These are phyloP conservation scores for Sebastes jordani DNA, from an alignment of 2,797 vertebrate species.

Conservation along the genomic window DNA sequence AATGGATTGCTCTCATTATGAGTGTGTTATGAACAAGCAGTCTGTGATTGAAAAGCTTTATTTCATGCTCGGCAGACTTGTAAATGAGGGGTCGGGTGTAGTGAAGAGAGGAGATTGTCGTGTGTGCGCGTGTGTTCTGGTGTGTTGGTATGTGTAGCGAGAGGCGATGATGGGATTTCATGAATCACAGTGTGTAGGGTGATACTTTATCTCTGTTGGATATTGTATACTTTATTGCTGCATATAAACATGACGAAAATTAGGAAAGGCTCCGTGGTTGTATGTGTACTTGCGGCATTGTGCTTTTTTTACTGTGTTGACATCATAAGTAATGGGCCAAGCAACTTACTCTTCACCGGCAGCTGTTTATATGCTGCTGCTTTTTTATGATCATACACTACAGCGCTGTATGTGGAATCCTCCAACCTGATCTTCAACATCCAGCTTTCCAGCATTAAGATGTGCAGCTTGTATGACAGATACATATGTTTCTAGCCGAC, in stretches of 20 bases:
- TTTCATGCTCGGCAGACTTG: conserved; percentile 77
- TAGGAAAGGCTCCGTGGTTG: neutral
- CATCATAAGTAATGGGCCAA: neutral
- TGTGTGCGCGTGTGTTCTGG: conserved; percentile 18
- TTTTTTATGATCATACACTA: neutral
- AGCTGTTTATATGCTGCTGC: conserved; percentile 12
- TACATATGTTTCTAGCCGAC: conserved; percentile 12
- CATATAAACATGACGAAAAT: conserved; percentile 29
- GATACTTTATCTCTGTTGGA: conserved; percentile 29
- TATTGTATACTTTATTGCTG: conserved; percentile 21
- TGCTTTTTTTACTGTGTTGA: conserved; percentile 2
- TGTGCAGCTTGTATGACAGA: neutral
- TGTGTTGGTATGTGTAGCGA: conserved; percentile 24
- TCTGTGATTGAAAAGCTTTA: conserved; percentile 76
- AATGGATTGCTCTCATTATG: conserved; percentile 71
- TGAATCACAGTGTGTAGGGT: conserved; percentile 45
- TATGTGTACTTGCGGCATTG: neutral
- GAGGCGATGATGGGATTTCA: conserved; percentile 41
- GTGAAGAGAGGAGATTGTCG: conserved; percentile 39
- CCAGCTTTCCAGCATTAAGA: conserved; percentile 4
- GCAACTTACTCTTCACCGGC: neutral
- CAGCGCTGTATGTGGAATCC: neutral
- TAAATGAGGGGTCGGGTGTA: conserved; percentile 64
- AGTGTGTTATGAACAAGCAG: conserved; percentile 68
- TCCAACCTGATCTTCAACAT: neutral